Base-by-base conservation (phyloP, 2,113 vertebrate genomes). In the Aphyosemion australe region DNA sequence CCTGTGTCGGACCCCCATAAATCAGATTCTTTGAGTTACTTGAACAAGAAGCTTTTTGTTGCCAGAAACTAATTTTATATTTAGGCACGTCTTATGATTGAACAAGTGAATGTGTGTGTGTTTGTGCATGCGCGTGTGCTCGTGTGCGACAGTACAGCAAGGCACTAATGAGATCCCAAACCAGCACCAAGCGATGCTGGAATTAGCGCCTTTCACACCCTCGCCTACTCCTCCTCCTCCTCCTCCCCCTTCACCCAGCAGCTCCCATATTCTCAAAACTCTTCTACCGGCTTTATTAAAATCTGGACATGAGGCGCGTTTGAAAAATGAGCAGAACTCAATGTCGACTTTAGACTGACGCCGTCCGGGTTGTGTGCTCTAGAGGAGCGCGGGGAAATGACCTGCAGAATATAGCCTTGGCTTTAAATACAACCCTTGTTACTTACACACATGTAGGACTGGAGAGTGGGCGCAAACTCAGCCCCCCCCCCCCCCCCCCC, bases 251-350 rank as follows among this genome's bases (percentile, higher is more conserved):
- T 50, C 80, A 68, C 43, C 76, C 67, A 56, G 54, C 78, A 68
- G 57, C 73, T 60, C 54, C 63, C 65, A 65, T 84, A 85, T 84
- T 81, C 74, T 76, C 73, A 67, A 62, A 68, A 76, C 65, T 80
- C 72, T 82, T 81, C 26, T 13, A 73, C 69, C 55, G 65, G 79
- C 86, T 91, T 89, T 91, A 90, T 91, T 91, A 90, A 89, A 91
- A 84, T 76, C 68, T 78, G 79, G 73, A 89, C 86, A 79, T 18
- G 73, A 79, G 70, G 65, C 82, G 45, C 76, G 56, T 56, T 76
- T 85, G 86, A 90, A 86, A 89, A 91, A 90, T 89, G 84, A 91
- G 84, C 76, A 85, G 71, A 78, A 86, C 72, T 89, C 87, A 79
- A 74, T 82, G 78, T 74, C 6, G 48, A 75, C 78, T 80, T 78